phyloP scores from a whole-genome alignment of 1,140 invertebrate species.

The Proctacanthus coquilletti region DNA sequence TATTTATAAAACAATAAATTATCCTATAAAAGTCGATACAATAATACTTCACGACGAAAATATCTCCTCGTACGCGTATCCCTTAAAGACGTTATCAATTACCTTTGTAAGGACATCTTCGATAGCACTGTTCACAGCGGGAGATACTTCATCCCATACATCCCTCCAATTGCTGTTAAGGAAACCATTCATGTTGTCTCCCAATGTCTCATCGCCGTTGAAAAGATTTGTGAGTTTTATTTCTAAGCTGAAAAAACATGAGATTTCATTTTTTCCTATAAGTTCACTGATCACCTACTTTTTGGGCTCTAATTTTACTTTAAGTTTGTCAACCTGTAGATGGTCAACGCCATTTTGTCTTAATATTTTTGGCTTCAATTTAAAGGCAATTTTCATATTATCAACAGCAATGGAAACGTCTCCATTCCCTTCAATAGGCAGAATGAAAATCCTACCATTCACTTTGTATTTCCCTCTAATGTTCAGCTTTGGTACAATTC shows the following conservation, averaged over 20 bases:
- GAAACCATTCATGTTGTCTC: conserved; percentile 41
- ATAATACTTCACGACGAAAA: no score
- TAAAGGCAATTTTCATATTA: conserved; percentile 23
- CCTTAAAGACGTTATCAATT: conserved; percentile 18
- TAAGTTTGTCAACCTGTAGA: conserved; percentile 22
- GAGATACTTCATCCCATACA: conserved; percentile 38
- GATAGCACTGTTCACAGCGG: conserved; percentile 37
- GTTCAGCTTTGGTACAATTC: conserved; percentile 18
- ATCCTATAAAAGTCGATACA: no score
- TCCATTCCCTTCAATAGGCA: conserved; percentile 25
- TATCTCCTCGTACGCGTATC: conserved; percentile 27
- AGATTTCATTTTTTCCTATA: no score
- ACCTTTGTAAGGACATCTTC: conserved; percentile 38
- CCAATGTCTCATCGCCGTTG: conserved; percentile 46
- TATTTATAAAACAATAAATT: no score
- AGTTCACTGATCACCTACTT: conserved; percentile 11
- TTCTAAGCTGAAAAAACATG: conserved; percentile 29
- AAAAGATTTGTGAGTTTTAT: conserved; percentile 51
- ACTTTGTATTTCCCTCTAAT: conserved; percentile 22
- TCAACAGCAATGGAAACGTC: conserved; percentile 23
- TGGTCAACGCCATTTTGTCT: conserved; percentile 16
- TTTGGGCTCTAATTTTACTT: conserved; percentile 23
- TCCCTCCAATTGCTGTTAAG: conserved; percentile 43
- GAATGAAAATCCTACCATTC: conserved; percentile 25
- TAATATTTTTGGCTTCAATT: conserved; percentile 21